A percentile compares a stretch with the other conserved stretches of the same genome.
Conservation (phyloP, 2,797 vertebrate species). For the Diplodus sargus region DNA sequence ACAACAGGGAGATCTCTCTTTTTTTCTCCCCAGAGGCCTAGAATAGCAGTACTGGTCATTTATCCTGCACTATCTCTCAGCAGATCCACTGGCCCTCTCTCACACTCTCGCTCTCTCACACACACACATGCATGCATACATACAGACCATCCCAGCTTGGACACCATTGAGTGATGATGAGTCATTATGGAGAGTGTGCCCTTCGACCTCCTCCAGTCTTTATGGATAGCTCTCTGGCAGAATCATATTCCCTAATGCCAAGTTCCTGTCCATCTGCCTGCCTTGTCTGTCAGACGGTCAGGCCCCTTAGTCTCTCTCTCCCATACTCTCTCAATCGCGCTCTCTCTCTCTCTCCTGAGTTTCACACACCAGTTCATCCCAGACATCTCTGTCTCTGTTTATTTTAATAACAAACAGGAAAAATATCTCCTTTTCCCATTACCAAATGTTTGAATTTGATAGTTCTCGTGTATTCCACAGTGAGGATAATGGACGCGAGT, state of each 20-base stretch:
- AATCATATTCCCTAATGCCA: constrained; percentile 82
- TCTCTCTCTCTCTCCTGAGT: constrained; percentile 71
- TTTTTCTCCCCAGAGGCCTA: constrained; percentile 62
- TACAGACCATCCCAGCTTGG: constrained; percentile 57
- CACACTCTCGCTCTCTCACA: constrained; percentile 5
- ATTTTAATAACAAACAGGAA: constrained; percentile 80
- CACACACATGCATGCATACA: constrained; percentile 43
- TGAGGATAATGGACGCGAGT: constrained; percentile 59
- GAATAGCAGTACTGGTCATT: constrained; percentile 67
- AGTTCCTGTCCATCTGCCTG: constrained; percentile 80
- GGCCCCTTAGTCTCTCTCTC: constrained; percentile 75
- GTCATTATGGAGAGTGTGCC: constrained; percentile 79
- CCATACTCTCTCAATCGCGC: constrained; percentile 15
- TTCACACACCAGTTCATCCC: constrained; percentile 82
- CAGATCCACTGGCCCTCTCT: constrained; percentile 71
- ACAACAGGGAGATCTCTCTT: constrained; percentile 72
- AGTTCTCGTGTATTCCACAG: constrained; percentile 52
- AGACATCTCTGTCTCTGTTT: constrained; percentile 78
- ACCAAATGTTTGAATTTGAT: constrained; percentile 69
- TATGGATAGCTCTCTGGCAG: constrained; percentile 82
- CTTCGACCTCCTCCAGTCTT: constrained; percentile 78
- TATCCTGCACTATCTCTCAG: constrained; percentile 78
- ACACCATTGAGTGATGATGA: constrained; percentile 84
- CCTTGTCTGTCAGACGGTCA: constrained; percentile 86
- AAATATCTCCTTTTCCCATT: constrained; percentile 73